phyloP scores from a whole-genome alignment of 2,888 invertebrate species.

The Autographa pulchrina region DNA sequence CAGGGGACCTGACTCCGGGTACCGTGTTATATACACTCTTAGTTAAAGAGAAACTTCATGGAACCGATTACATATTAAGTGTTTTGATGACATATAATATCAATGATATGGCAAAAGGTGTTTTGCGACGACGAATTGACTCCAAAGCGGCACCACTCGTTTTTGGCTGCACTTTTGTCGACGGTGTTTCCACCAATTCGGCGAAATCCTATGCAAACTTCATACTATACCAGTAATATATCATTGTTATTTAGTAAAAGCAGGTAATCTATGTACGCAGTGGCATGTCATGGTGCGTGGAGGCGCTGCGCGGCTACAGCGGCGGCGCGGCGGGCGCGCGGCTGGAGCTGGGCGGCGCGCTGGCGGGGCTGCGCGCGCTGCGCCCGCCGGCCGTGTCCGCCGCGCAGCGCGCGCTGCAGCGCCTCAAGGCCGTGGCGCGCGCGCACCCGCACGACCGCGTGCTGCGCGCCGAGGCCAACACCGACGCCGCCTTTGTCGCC shows the following conservation, averaged over 20 bases:
- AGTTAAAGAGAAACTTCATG: too few species aligned
- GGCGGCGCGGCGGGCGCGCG: slow-evolving; percentile 92
- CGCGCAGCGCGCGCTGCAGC: slow-evolving; percentile 74
- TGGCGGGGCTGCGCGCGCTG: slow-evolving; percentile 93
- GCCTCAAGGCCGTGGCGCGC: slow-evolving; percentile 82
- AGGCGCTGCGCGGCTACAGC: slow-evolving; percentile 96
- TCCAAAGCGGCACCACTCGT: too few species aligned
- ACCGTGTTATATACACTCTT: not conserved
- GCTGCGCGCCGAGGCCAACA: slow-evolving; percentile 82
- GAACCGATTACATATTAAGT: too few species aligned
- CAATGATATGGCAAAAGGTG: too few species aligned
- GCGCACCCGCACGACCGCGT: slow-evolving; percentile 82
- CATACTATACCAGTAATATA: too few species aligned
- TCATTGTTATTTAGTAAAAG: too few species aligned
- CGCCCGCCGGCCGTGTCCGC: slow-evolving; percentile 60
- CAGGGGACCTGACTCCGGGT: slow-evolving; percentile 79
- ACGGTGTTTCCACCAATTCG: too few species aligned
- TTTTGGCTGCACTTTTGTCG: too few species aligned
- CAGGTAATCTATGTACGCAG: slow-evolving; percentile 59
- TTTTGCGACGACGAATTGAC: too few species aligned
- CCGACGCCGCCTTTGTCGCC: slow-evolving; percentile 85
- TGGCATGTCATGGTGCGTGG: slow-evolving; percentile 95
- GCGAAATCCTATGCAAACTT: too few species aligned
- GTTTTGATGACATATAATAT: too few species aligned
- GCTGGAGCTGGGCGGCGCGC: slow-evolving; percentile 96